phyloP scores from a whole-genome alignment of 1,140 invertebrate genomes.

The Listronotus oregonensis region DNA sequence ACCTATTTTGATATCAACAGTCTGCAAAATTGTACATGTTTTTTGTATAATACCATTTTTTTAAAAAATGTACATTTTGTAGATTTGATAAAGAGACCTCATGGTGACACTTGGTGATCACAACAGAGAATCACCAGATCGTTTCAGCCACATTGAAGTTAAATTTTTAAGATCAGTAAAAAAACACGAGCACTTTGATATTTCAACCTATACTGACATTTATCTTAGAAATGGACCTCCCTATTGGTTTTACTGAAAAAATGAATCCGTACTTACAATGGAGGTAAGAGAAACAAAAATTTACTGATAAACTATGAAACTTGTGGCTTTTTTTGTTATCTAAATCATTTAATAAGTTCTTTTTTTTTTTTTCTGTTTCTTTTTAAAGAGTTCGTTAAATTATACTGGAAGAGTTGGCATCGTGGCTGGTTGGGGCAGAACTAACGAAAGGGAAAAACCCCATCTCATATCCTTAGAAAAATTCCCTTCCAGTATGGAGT shows the following conservation, averaged over 20 bases:
- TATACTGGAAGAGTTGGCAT: conserved; percentile 69
- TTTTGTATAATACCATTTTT: too few relatives aligned
- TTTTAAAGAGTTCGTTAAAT: too few relatives aligned
- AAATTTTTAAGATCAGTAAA: conserved; percentile 57
- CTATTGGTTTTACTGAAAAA: conserved; percentile 63
- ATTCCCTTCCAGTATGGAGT: conserved; percentile 66
- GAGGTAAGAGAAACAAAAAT: too few relatives aligned
- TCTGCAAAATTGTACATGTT: too few relatives aligned
- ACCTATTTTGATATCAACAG: too few relatives aligned
- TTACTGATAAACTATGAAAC: too few relatives aligned
- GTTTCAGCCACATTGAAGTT: conserved; percentile 41
- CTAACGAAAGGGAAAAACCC: conserved; percentile 65
- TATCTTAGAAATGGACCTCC: conserved; percentile 68
- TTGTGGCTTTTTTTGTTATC: too few relatives aligned
- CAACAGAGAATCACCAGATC: conserved; percentile 50
- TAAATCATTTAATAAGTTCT: too few relatives aligned
- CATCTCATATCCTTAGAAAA: conserved; percentile 65
- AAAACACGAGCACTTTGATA: too few relatives aligned
- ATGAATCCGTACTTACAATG: too few relatives aligned
- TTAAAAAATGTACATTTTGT: too few relatives aligned
- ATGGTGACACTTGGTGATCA: conserved; percentile 58
- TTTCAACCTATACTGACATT: conserved; percentile 72
- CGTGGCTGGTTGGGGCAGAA: conserved; percentile 78
- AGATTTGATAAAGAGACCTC: conserved; percentile 58
- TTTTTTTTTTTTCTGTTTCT: too few relatives aligned